These are phyloP conservation scores for Onychomys torridus DNA, from an alignment of 2,797 vertebrate genomes.

Conservation along the genomic window DNA sequence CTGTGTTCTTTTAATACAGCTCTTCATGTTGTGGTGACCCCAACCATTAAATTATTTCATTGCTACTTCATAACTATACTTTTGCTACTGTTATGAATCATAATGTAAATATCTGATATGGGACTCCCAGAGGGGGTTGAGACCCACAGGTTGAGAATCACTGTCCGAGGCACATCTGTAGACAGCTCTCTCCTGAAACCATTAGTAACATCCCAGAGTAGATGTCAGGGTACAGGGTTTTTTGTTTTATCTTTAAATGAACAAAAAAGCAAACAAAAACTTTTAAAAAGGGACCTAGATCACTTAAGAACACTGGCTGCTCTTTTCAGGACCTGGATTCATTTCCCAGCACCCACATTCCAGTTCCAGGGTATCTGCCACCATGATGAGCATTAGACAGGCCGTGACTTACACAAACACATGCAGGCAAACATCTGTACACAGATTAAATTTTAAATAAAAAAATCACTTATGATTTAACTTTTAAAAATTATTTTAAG, in stretches of 20 bases:
- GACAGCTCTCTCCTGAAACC: conserved; percentile 19
- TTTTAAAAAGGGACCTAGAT: not conserved
- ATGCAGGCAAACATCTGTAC: not conserved
- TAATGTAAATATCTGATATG: not conserved
- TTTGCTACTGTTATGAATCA: not conserved
- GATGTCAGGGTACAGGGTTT: conserved; percentile 2
- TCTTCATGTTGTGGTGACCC: not conserved
- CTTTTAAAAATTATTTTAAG: not conserved
- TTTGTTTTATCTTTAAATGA: not conserved
- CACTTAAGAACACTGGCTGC: too few relatives aligned
- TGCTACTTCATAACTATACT: not conserved
- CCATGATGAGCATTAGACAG: not conserved
- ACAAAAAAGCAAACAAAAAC: not conserved
- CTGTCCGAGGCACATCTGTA: not conserved
- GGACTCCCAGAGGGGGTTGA: not conserved
- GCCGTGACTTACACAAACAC: not conserved
- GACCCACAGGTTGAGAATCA: not conserved
- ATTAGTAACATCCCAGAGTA: not conserved
- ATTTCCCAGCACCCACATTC: not conserved
- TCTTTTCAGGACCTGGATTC: not conserved
- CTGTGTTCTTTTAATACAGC: not conserved
- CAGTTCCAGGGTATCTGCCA: not conserved
- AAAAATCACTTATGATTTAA: not conserved
- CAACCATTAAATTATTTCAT: too few relatives aligned
- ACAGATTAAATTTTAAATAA: not conserved